These are phyloP conservation scores for Trichogramma evanescens DNA, from an alignment of 2,888 invertebrate species.

Conservation along the genomic window DNA sequence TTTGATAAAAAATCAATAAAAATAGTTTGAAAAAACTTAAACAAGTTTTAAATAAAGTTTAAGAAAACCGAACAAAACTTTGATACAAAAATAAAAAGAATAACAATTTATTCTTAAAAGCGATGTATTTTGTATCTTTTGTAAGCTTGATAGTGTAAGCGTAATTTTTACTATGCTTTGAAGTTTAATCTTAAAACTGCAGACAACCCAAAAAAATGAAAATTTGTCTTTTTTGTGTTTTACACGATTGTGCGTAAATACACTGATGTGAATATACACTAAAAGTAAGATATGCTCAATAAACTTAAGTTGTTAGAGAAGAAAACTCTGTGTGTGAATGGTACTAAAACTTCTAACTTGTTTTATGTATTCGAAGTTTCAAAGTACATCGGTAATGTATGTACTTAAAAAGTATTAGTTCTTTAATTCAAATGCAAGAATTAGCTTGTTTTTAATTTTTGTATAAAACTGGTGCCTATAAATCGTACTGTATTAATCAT, in stretches of 20 bases:
- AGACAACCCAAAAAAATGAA: conserved; percentile 11
- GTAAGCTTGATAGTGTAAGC: conserved; percentile 14
- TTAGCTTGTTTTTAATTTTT: neutral
- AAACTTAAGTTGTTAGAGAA: conserved; percentile 16
- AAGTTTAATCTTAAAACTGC: conserved; percentile 10
- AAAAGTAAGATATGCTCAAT: conserved; percentile 19
- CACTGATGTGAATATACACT: conserved; percentile 1
- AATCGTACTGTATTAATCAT: neutral
- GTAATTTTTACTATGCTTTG: conserved; percentile 13
- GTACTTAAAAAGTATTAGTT: neutral
- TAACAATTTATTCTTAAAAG: conserved; percentile 14
- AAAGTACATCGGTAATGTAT: neutral
- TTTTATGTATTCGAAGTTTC: neutral
- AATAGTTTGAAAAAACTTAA: no score
- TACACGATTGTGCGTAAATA: neutral
- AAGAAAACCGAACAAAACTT: no score
- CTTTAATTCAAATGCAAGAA: neutral
- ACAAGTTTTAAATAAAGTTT: no score
- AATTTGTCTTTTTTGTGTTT: conserved; percentile 17
- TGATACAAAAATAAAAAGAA: no score
- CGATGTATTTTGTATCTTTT: conserved; percentile 19
- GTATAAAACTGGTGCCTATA: neutral
- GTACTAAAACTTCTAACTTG: conserved; percentile 5
- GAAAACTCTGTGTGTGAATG: conserved; percentile 5
- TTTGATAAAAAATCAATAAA: no score